These are phyloP conservation scores for Mesoclemmys tuberculata DNA, from an alignment of 2,113 vertebrate species.

Conservation along the genomic window DNA sequence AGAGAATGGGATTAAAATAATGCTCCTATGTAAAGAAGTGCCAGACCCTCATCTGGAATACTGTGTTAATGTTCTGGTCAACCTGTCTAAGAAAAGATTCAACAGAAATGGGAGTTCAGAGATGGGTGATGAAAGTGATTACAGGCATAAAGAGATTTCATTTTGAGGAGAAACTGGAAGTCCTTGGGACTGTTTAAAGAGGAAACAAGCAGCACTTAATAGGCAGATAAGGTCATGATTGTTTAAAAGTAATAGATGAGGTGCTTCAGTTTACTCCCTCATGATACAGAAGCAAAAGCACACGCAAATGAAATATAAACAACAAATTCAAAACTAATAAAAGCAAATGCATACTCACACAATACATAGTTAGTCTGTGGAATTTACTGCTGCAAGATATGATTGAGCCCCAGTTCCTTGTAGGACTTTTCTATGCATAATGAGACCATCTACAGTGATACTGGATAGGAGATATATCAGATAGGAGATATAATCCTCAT, in stretches of 20 bases:
- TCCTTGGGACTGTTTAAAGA: not conserved
- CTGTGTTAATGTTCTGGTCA: not conserved
- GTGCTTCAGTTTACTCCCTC: not conserved
- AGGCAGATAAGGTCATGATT: not conserved
- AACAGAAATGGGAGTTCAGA: not conserved
- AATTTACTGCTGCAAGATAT: not conserved
- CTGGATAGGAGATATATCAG: too few species aligned
- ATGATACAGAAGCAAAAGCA: not conserved
- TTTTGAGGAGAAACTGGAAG: not conserved
- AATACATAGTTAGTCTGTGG: rapidly evolving
- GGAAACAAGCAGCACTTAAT: not conserved
- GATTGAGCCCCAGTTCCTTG: too few species aligned
- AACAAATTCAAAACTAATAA: too few species aligned
- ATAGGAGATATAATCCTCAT: too few species aligned
- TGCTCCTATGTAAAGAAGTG: not conserved
- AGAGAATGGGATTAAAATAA: not conserved
- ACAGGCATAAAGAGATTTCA: rapidly evolving
- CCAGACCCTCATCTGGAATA: not conserved
- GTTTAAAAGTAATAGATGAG: not conserved
- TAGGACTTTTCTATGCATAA: too few species aligned
- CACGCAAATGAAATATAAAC: rapidly evolving
- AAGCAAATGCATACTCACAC: not conserved
- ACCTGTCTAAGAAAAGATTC: not conserved
- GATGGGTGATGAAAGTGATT: not conserved
- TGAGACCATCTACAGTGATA: too few species aligned